Percentiles rank a stretch among this genome's conserved stretches.
Conservation (phyloP, 2,888 invertebrate species). For the Clusia tigrina region DNA sequence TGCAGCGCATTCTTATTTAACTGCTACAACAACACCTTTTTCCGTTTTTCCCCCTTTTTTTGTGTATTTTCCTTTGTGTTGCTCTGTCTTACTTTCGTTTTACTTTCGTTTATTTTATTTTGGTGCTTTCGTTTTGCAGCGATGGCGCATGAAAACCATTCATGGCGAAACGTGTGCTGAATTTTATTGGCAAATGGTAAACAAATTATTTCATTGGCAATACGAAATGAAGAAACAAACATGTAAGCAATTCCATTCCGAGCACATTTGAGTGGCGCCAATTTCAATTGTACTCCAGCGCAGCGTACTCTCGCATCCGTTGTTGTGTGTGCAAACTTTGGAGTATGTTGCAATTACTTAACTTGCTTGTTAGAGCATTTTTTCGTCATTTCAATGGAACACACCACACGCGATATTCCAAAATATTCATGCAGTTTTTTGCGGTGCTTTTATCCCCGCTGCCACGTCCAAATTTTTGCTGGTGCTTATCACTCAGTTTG, state of each 20-base stretch:
- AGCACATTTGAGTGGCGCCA: too few relatives aligned
- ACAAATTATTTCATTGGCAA: slow-evolving; percentile 47
- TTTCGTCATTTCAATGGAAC: too few relatives aligned
- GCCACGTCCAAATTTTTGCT: too few relatives aligned
- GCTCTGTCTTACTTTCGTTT: slow-evolving; percentile 5
- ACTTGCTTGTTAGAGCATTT: too few relatives aligned
- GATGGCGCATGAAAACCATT: slow-evolving; percentile 11
- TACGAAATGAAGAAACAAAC: slow-evolving; percentile 36
- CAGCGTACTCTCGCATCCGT: too few relatives aligned
- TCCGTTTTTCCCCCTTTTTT: too few relatives aligned
- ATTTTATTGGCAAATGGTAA: slow-evolving; percentile 40
- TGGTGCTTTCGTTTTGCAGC: background rate
- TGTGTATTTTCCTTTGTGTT: slow-evolving; percentile 18
- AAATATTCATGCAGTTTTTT: too few relatives aligned
- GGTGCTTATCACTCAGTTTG: too few relatives aligned
- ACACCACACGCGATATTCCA: too few relatives aligned
- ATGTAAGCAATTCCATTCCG: slow-evolving; percentile 2
- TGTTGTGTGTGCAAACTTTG: too few relatives aligned
- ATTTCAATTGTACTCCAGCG: background rate
- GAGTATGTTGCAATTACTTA: too few relatives aligned
- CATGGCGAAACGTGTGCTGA: slow-evolving; percentile 31
- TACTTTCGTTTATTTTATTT: slow-evolving; percentile 11
- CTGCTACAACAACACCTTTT: background rate
- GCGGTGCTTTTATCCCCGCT: too few relatives aligned
- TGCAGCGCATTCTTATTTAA: slow-evolving; percentile 24